Evolutionary conservation across 2,113 vertebrate species (phyloP), one percentile per base, ranked within the genome.

Genomic region (Osmerus eperlanus): DNA sequence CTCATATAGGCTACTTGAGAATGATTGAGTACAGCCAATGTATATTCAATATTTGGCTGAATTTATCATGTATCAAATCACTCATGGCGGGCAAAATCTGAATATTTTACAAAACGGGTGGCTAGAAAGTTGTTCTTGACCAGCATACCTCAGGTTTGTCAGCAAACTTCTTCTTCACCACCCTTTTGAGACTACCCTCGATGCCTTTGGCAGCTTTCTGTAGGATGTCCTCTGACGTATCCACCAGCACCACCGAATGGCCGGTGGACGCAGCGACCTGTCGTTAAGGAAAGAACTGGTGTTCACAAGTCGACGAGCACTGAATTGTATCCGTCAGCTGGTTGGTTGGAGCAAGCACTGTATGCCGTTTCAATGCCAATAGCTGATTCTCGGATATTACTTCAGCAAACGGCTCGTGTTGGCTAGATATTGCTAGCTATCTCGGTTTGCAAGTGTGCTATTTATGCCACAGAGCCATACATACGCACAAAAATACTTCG

Each of bases 141-240:
- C 5, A 28, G n/a, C 81, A 78, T 67, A 96, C 97, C 94, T 98
- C 92, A 47, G 95, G 95, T 47, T 96, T 95, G 67, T 98, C 96
- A 0, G 95, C 91, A 90, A 95, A 99, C 84, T 95, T 97, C 94
- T 99, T 99, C 91, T 99, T 99, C 25, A 88, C 88, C 71, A 98
- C 87, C 86, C 91, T 95, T 84, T 88, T 95, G 56, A 99, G 90
- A 74, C 94, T 99, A 47, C 93, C 92, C 82, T 97, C 94, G 19
- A 99, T 97, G 47, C 90, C 90, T 82, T 94, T 95, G 32, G 88
- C 53, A 3, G 96, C 91, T 53, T 96, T 98, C 41, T 93, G 94
- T 75, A 99, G 91, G 81, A 99, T 93, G 81, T 95, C 94, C 0
- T 96, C 96, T 4, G 92, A 89, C n/a, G 92, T 96, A 88, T 99